Evolutionary conservation across 2,797 vertebrate genomes (phyloP).

Genomic region (Sebastes flavidus): DNA sequence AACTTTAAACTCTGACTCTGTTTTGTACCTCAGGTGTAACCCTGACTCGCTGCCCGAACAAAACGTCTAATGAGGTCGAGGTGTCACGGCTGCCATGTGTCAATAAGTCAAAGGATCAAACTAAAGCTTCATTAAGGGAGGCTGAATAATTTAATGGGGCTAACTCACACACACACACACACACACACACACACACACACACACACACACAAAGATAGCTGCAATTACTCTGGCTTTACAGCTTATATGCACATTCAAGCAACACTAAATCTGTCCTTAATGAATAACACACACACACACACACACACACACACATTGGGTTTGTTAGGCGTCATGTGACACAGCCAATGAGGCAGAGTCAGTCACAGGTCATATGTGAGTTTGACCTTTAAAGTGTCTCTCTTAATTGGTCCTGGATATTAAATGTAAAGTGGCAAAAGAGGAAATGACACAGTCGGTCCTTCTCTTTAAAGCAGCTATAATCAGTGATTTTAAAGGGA

Average conservation of each 20-base stretch:
- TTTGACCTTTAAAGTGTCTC: not conserved
- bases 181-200: slow-evolving; percentile 10
- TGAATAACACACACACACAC: slow-evolving; percentile 19
- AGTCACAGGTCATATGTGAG: not conserved
- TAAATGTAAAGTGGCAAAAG: not conserved
- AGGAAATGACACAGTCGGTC: not conserved
- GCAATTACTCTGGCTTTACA: not conserved
- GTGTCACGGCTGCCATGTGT: slow-evolving; percentile 23
- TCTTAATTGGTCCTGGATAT: not conserved
- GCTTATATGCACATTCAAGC: not conserved
- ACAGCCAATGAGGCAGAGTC: not conserved
- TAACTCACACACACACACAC: slow-evolving; percentile 1
- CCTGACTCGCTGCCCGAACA: not conserved
- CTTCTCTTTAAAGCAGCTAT: not conserved
- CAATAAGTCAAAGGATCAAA: slow-evolving; percentile 55
- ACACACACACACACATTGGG: slow-evolving; percentile 5
- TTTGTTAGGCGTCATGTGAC: slow-evolving; percentile 22
- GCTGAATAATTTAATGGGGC: slow-evolving; percentile 57
- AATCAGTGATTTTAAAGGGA: not conserved
- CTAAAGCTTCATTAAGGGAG: slow-evolving; percentile 29
- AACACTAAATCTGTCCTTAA: not conserved
- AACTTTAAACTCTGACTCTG: not conserved
- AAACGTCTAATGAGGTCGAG: slow-evolving; percentile 22
- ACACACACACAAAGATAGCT: not conserved
- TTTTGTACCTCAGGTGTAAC: not conserved